phyloP scores from a whole-genome alignment of 2,113 vertebrate genomes.

The Ictidomys tridecemlineatus region DNA sequence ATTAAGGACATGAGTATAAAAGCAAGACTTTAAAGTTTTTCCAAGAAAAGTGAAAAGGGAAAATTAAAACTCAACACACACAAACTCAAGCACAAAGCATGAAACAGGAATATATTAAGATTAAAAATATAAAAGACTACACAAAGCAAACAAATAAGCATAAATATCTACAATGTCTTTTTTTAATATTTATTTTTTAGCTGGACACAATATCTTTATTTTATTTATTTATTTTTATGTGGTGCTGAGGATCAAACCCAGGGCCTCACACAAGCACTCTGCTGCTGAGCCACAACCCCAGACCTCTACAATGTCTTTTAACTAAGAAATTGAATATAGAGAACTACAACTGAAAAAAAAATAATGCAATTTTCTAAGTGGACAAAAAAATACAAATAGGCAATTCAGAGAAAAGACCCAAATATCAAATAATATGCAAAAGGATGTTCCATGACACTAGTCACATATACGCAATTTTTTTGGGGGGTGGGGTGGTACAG shows the following conservation, averaged over 20 bases:
- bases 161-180: too few relatives aligned
- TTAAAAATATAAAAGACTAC: neutral
- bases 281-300: too few relatives aligned
- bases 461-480: neutral
- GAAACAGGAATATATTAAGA: neutral
- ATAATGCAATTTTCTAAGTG: neutral
- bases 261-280: too few relatives aligned
- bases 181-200: too few relatives aligned
- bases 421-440: neutral
- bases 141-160: too few relatives aligned
- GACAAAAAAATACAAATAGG: slow-evolving; percentile 17
- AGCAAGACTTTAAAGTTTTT: slow-evolving; percentile 6
- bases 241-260: too few relatives aligned
- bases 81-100: neutral
- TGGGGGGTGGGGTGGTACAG: too few relatives aligned
- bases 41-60: slow-evolving; percentile 19
- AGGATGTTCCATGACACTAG: neutral
- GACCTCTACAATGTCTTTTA: neutral
- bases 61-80: neutral
- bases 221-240: too few relatives aligned
- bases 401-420: neutral
- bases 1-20: neutral
- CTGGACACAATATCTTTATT: too few relatives aligned
- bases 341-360: neutral
- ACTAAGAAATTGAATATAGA: neutral